These are phyloP conservation scores for Syndactyla subalaris DNA, from an alignment of 2,797 vertebrate species.

Conservation along the genomic window DNA sequence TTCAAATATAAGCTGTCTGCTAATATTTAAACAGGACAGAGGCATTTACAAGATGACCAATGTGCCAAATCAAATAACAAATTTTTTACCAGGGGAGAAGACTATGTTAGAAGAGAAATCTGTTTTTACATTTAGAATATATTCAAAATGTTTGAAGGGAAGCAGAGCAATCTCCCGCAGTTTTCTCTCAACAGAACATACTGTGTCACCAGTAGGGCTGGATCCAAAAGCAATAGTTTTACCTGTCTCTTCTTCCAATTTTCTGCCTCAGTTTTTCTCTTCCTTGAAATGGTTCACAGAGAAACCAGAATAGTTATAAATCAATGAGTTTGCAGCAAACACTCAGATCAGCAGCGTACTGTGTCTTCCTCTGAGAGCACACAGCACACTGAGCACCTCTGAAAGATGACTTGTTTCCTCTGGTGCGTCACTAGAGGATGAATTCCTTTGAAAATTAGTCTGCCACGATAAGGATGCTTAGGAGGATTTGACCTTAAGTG, in stretches of 20 bases:
- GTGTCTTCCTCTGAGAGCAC: background rate
- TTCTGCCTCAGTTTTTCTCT: background rate
- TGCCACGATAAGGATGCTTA: background rate
- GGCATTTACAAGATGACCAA: background rate
- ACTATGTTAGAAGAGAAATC: background rate
- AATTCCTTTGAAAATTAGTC: background rate
- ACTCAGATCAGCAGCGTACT: background rate
- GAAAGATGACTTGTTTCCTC: background rate
- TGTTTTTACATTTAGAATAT: slow-evolving; percentile 54
- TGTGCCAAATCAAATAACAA: slow-evolving; percentile 52
- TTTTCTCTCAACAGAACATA: slow-evolving; percentile 7
- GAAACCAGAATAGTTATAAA: background rate
- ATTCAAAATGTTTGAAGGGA: slow-evolving; percentile 10
- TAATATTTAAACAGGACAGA: slow-evolving; percentile 2
- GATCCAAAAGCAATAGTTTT: slow-evolving; percentile 23
- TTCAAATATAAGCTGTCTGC: background rate
- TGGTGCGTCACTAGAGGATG: background rate
- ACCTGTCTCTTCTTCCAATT: background rate
- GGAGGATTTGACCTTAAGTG: background rate
- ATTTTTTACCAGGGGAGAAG: background rate
- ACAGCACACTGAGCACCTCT: background rate
- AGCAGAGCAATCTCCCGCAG: background rate
- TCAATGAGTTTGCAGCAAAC: background rate
- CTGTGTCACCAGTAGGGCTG: background rate
- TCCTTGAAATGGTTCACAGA: background rate